A percentile compares a stretch with the other conserved stretches of the same genome.
Evolutionary conservation across 2,797 vertebrate genomes (phyloP).

Genomic region (Molossus molossus): DNA sequence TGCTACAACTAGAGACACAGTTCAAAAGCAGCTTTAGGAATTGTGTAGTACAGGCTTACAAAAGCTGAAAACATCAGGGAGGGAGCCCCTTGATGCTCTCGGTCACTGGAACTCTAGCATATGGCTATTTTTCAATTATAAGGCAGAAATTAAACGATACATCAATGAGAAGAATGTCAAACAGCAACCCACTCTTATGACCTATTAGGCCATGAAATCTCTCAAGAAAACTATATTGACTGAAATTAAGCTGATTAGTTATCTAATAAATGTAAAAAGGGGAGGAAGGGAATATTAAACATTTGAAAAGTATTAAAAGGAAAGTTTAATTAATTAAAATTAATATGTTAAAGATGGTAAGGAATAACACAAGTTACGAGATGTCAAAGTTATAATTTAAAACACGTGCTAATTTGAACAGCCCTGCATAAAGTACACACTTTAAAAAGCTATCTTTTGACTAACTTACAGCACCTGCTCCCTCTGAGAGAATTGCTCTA

Average conservation of each 20-base stretch:
- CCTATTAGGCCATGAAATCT: constrained; percentile 6
- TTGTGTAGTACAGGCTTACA: constrained; percentile 53
- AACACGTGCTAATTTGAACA: constrained; percentile 50
- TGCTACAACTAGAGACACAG: constrained; percentile 27
- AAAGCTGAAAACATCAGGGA: constrained; percentile 77
- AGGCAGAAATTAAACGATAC: constrained; percentile 67
- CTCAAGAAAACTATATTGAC: constrained; percentile 59
- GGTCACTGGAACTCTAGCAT: constrained; percentile 67
- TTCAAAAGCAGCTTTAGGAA: constrained; percentile 56
- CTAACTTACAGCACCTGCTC: neutral
- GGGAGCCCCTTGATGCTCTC: constrained; percentile 75
- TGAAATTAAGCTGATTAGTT: constrained; percentile 58
- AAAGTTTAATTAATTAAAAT: constrained; percentile 66
- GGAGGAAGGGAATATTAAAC: neutral
- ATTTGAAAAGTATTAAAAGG: constrained; percentile 54
- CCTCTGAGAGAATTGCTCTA: constrained; percentile 46
- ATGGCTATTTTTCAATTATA: constrained; percentile 67
- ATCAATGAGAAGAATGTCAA: constrained; percentile 55
- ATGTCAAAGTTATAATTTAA: constrained; percentile 4
- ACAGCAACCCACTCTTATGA: constrained; percentile 36
- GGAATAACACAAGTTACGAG: constrained; percentile 48
- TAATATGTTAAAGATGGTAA: constrained; percentile 38
- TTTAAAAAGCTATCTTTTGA: constrained; percentile 51
- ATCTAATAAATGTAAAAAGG: constrained; percentile 22
- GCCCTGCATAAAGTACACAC: constrained; percentile 48